These are phyloP conservation scores for Peromyscus aztecus DNA, from an alignment of 2,797 vertebrate species.

Conservation along the genomic window DNA sequence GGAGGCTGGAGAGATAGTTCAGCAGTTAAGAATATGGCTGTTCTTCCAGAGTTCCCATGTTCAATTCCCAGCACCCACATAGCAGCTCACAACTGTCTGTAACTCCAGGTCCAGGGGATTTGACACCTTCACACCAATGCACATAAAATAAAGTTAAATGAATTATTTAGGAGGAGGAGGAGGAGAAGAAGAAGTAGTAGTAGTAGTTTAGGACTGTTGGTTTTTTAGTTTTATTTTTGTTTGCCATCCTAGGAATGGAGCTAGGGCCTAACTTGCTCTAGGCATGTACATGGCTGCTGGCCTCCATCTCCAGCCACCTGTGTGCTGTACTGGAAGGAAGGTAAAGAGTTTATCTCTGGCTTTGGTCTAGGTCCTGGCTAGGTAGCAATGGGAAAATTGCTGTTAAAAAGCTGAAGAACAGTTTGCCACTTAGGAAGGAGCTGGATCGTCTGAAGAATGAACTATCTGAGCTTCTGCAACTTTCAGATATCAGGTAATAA, in stretches of 20 bases:
- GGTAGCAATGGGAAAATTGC: slow-evolving; percentile 92
- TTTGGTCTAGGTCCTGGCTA: slow-evolving; percentile 93
- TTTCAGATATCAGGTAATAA: slow-evolving; percentile 95
- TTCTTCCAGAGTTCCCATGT: not conserved
- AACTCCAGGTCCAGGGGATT: not conserved
- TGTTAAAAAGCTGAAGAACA: slow-evolving; percentile 91
- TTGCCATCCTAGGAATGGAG: not conserved
- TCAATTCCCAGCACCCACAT: not conserved
- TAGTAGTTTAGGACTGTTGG: not conserved
- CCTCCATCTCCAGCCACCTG: not conserved
- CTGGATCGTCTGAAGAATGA: slow-evolving; percentile 93
- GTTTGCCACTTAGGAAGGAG: slow-evolving; percentile 94
- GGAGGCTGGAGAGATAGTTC: not conserved
- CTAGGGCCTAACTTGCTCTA: not conserved
- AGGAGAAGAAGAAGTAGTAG: not conserved
- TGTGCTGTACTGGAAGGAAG: not conserved
- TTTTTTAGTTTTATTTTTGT: not conserved
- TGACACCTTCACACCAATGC: not conserved
- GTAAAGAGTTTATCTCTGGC: not conserved
- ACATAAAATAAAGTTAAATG: not conserved
- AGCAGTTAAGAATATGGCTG: not conserved
- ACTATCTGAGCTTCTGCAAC: slow-evolving; percentile 90
- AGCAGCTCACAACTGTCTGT: not conserved
- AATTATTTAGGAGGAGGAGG: not conserved
- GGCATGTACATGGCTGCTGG: not conserved